Percentiles rank a stretch among this genome's conserved stretches.
phyloP scores from a whole-genome alignment of 2,797 vertebrate genomes.

The Peromyscus eremicus region DNA sequence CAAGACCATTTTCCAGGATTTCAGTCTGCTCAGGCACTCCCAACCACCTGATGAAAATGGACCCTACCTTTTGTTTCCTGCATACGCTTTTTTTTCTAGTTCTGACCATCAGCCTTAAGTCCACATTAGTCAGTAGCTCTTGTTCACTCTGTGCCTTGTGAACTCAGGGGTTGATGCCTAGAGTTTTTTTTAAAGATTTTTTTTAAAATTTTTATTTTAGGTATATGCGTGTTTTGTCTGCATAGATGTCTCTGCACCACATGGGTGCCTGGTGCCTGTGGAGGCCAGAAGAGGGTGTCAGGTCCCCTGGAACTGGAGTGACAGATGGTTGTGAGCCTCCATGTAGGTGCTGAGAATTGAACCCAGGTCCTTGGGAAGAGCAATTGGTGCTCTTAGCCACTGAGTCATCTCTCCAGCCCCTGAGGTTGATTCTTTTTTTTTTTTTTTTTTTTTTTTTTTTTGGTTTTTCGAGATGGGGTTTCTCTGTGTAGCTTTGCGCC shows the following conservation, averaged over 20 bases:
- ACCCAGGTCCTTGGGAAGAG: neutral
- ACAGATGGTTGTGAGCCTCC: neutral
- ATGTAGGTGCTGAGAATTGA: neutral
- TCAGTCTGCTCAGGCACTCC: neutral
- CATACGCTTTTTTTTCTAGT: neutral
- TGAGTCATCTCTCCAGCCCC: neutral
- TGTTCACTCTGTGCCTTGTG: too few relatives aligned
- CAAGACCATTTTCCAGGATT: neutral
- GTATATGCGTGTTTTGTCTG: neutral
- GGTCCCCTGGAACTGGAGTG: neutral
- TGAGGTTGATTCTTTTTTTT: neutral
- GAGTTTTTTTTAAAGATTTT: neutral
- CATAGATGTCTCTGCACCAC: neutral
- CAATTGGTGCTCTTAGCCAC: neutral
- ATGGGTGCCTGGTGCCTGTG: neutral
- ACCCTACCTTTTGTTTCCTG: neutral
- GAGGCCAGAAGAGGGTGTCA: neutral
- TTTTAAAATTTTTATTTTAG: neutral
- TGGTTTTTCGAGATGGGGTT: too few relatives aligned
- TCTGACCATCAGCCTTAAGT: fast-evolving
- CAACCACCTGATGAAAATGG: neutral
- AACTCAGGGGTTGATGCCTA: neutral
- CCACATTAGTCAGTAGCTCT: fast-evolving
- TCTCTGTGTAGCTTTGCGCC: too few relatives aligned
- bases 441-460: too few relatives aligned